These are phyloP conservation scores for Caenorhabditis virilis DNA, from an alignment of 2,888 invertebrate species.

Conservation along the genomic window DNA sequence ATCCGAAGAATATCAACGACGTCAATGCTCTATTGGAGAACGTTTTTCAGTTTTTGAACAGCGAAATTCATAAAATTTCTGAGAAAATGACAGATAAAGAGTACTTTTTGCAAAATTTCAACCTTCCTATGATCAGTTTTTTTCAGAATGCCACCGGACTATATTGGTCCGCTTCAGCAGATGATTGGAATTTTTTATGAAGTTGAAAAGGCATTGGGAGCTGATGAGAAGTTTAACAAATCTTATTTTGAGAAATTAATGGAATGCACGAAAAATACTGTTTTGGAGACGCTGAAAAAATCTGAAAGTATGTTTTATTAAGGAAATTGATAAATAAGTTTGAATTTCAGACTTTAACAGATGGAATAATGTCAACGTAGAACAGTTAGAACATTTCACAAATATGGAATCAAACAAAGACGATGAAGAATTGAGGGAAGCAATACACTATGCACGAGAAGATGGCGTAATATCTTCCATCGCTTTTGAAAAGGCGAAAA, in stretches of 20 bases:
- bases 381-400: background rate
- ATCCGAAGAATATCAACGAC: no score
- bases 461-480: constrained; percentile 31
- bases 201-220: background rate
- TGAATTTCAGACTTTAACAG: no score
- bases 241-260: constrained; percentile 5
- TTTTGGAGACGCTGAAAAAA: constrained; percentile 1
- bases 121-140: constrained; percentile 9
- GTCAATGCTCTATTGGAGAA: no score
- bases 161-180: background rate
- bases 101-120: constrained; percentile 5
- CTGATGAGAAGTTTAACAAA: constrained; percentile 8
- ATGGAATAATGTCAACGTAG: background rate
- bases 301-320: constrained; percentile 5
- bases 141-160: constrained; percentile 6
- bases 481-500: constrained; percentile 17
- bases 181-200: background rate
- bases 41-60: no score
- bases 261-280: constrained; percentile 6
- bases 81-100: background rate
- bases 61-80: constrained; percentile 9
- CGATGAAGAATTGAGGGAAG: no score
- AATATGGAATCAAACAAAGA: background rate
- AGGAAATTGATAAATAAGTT: background rate
- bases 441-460: constrained; percentile 28